Evolutionary conservation across 2,888 invertebrate genomes (phyloP), one percentile per base, ranked within the genome.

Genomic region (Drosophila dives): DNA sequence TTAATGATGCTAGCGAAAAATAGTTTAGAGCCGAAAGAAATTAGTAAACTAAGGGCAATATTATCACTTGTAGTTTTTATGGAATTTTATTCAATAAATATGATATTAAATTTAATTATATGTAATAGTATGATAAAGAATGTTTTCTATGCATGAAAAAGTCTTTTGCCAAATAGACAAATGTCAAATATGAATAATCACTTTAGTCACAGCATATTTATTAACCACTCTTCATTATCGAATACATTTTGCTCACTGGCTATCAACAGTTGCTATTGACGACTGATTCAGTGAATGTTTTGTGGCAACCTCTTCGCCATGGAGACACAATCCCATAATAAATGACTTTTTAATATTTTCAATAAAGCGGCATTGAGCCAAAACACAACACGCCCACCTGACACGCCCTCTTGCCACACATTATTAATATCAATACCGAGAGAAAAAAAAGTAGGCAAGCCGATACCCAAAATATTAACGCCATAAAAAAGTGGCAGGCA

Each of bases 281-380:
- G 33, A 58, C 55, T 61, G 45, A 45, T 45, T 45, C 23, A 15
- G 45, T 15, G 45, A 45, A 45, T 29, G 45, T 12, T 45, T 12
- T 45, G 15, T 10, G 11, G 29, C 49, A 40, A 51, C 33, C n/a
- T 36, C 29, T 15, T n/a, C 40, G 38, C 49, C 45, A 20, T 61
- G 51, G 54, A 38, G 66, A 59, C 48, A 51, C 68, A 61, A 50
- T 64, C 42, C 50, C 59, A 56, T 81, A 77, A 90, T 63, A 84
- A 89, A 89, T 90, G 90, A 74, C 65, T 79, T 83, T 89, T 89
- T 90, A 89, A 89, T 89, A 81, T 88, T 84, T 90, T 89, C 90
- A 86, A 90, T 88, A 88, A 83, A 62, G 64, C 77, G 58, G 63
- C 85, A 66, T 62, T 81, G 67, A 73, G 59, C 67, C 82, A 75